These are phyloP conservation scores for Elgonia sp. DNA, from an alignment of 2,888 invertebrate genomes.

Conservation along the genomic window DNA sequence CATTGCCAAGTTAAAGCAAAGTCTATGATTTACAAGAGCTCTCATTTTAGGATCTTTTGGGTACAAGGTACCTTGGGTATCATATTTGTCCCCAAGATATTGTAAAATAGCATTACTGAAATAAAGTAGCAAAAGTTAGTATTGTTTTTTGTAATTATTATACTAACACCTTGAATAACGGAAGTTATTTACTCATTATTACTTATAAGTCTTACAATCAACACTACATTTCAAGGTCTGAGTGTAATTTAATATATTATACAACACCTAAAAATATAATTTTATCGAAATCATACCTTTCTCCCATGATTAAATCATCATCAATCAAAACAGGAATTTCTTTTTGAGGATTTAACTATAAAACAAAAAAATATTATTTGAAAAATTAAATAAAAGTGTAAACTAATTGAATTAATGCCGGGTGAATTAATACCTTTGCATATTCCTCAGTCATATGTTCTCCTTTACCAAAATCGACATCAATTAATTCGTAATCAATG, in stretches of 20 bases:
- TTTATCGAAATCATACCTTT: no score
- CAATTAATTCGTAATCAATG: constrained; percentile 90
- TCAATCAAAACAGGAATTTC: constrained; percentile 94
- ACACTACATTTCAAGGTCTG: no score
- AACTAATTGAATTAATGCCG: not conserved
- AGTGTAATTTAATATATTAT: no score
- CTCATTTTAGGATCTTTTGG: constrained; percentile 91
- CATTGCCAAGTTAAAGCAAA: constrained; percentile 93
- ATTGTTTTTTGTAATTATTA: no score
- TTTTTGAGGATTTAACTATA: constrained; percentile 92
- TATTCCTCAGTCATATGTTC: constrained; percentile 92
- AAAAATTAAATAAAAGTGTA: constrained; percentile 7
- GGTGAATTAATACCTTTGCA: constrained; percentile 89
- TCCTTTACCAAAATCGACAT: constrained; percentile 91
- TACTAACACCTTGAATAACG: no score
- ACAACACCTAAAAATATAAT: no score
- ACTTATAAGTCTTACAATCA: not conserved
- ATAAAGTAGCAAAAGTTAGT: constrained; percentile 11
- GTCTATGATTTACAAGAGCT: constrained; percentile 93
- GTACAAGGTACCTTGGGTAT: constrained; percentile 89
- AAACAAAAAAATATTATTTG: constrained; percentile 78
- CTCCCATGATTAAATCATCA: constrained; percentile 92
- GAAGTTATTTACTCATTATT: no score
- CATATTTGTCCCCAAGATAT: constrained; percentile 93
- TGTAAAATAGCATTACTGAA: constrained; percentile 89